Percentiles rank a stretch among this genome's conserved stretches.
Evolutionary conservation across 2,888 invertebrate genomes (phyloP).

Genomic region (Elegia similella): DNA sequence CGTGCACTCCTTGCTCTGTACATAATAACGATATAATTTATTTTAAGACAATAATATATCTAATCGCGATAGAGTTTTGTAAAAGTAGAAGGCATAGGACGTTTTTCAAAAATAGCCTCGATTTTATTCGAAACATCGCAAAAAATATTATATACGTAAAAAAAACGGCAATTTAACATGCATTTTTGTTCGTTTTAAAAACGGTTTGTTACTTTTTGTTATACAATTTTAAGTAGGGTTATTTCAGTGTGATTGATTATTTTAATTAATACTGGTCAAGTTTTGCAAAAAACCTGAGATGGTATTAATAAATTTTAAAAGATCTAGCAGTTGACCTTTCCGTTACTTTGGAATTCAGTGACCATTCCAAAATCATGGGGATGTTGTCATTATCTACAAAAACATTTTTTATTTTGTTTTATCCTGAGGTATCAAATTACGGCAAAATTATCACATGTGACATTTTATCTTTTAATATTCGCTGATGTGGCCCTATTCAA

Average conservation of each 20-base stretch:
- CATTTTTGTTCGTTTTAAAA: conserved; percentile 8
- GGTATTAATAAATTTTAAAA: neutral
- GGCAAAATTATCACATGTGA: too few relatives aligned
- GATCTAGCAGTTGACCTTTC: neutral
- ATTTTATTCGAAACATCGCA: neutral
- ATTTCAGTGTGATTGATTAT: neutral
- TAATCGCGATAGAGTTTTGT: conserved; percentile 10
- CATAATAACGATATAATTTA: conserved; percentile 12
- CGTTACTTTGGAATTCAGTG: neutral
- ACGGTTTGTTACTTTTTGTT: conserved; percentile 1
- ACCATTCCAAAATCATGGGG: too few relatives aligned
- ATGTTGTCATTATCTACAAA: too few relatives aligned
- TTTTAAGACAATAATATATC: conserved; percentile 19
- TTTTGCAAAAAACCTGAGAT: neutral
- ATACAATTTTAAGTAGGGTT: conserved; percentile 1
- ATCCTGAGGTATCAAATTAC: too few relatives aligned
- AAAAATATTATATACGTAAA: neutral
- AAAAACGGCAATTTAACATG: neutral
- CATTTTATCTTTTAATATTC: neutral
- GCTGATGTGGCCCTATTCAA: conserved; percentile 2
- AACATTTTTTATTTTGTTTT: too few relatives aligned
- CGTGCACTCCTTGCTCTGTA: conserved; percentile 4
- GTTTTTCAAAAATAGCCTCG: neutral
- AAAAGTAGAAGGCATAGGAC: conserved; percentile 4
- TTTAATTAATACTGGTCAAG: conserved; percentile 7